Base-by-base conservation (phyloP, 2,797 vertebrate species). In the Borostomias antarcticus region DNA sequence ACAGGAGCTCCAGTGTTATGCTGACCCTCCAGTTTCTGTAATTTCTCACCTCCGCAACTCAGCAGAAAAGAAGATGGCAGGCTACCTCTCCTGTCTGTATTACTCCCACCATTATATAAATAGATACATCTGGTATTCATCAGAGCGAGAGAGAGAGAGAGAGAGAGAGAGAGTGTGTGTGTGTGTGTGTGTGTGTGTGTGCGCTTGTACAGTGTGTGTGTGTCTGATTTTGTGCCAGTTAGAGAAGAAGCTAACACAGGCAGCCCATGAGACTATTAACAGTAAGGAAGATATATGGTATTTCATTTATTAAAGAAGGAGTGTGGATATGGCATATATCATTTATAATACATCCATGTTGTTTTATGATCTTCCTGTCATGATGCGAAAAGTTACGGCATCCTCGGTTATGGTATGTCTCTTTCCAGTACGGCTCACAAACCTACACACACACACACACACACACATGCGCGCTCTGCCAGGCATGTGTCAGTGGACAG, bases 11-110 rank as follows among this genome's bases (percentile, higher is more conserved):
- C 73, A 26, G 57, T 52, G 77, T 86, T 84, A 67, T 87, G 84
- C 87, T 89, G 88, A 89, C 84, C 81, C n/a, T 82, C 80, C 77
- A 69, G 63, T 88, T 86, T 86, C 69, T 52, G 64, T 80, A 72
- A 83, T 85, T 86, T 82, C 75, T 86, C 73, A 76, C 81, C 82
- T 81, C 77, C 52, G 58, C 82, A 69, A 85, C 74, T 90, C 84
- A 84, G 86, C 83, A 86, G 77, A 84, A 86, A 51, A 72, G 72
- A 78, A 79, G 78, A 80, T 54, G 56, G 64, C 62, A 35, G 70
- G n/a, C 75, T 74, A 23, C 56, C 72, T 56, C 79, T 85, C 71
- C 75, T 80, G 83, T 82, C 84, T 84, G 74, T 68, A 70, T 80
- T 75, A 74, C 79, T 83, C 81, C 59, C 59, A 59, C 61, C 80